These are phyloP conservation scores for Eucidaris tribuloides DNA, from an alignment of 35 echinoderm and acorn worm genomes.

Conservation along the genomic window DNA sequence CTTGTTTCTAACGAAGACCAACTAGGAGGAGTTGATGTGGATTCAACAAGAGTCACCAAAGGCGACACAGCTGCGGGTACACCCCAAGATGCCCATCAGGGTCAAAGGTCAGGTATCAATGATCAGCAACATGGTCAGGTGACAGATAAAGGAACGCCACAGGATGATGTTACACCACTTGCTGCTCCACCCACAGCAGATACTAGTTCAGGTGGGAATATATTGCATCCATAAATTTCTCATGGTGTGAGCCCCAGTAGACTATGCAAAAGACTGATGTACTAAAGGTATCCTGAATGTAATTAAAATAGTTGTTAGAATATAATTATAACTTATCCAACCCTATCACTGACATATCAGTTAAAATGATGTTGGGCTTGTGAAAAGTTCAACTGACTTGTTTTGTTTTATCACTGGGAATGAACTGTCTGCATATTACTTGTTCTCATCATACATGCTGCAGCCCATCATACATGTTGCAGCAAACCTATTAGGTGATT, in stretches of 20 bases:
- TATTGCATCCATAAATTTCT: too few species aligned
- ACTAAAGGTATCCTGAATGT: too few species aligned
- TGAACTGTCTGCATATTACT: too few species aligned
- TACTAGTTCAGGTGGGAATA: neutral
- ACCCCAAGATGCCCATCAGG: neutral
- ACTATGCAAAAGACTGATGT: too few species aligned
- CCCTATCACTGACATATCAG: neutral
- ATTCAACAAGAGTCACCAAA: slow-evolving; percentile 1
- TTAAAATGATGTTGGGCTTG: neutral
- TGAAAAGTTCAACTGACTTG: too few species aligned
- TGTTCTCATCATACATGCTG: too few species aligned
- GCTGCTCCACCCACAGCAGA: neutral
- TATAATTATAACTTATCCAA: neutral
- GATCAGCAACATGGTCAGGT: too few species aligned
- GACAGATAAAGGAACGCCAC: too few species aligned
- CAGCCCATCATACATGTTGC: too few species aligned
- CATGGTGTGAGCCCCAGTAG: too few species aligned
- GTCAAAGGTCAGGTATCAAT: neutral
- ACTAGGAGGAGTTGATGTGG: neutral
- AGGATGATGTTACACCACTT: neutral
- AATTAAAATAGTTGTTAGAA: neutral
- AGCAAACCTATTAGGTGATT: too few species aligned
- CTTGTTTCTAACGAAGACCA: neutral
- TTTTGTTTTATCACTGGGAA: too few species aligned
- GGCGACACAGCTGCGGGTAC: neutral